These are phyloP conservation scores for Epirrhoe tristata DNA, from an alignment of 2,888 invertebrate genomes.

Conservation along the genomic window DNA sequence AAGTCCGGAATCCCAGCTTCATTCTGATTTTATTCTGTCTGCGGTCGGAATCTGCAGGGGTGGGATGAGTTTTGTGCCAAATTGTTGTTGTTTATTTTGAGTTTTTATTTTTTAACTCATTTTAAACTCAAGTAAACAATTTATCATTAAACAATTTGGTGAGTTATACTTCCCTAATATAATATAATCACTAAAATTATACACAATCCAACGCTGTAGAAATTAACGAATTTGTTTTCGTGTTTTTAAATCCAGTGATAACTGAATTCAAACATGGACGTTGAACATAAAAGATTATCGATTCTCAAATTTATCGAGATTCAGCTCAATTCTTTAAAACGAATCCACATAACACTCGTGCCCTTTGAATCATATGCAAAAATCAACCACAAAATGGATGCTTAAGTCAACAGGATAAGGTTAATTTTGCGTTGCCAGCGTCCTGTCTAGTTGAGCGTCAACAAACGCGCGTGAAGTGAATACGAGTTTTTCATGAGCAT, in stretches of 20 bases:
- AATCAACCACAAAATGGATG: background rate
- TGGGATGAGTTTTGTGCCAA: conserved; percentile 43
- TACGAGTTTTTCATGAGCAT: conserved; percentile 13
- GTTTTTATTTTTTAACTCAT: background rate
- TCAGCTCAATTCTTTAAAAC: background rate
- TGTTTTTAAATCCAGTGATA: background rate
- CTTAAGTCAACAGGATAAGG: conserved; percentile 6
- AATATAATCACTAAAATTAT: too few relatives aligned
- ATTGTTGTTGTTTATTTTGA: conserved; percentile 9
- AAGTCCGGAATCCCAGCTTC: conserved; percentile 53
- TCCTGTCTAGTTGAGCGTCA: conserved; percentile 13
- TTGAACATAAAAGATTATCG: background rate
- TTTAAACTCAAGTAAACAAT: background rate
- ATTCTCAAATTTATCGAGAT: background rate
- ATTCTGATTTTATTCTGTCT: conserved; percentile 63
- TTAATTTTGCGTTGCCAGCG: conserved; percentile 6
- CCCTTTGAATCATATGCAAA: background rate
- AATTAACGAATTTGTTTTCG: too few relatives aligned
- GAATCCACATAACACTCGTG: background rate
- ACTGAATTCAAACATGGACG: background rate
- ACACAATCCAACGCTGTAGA: too few relatives aligned
- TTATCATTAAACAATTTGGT: too few relatives aligned
- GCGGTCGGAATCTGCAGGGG: conserved; percentile 54
- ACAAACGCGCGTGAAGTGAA: conserved; percentile 24
- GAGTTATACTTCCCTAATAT: too few relatives aligned